Evolutionary conservation across 2,113 vertebrate genomes (phyloP).

Genomic region (Dermatemys mawii): DNA sequence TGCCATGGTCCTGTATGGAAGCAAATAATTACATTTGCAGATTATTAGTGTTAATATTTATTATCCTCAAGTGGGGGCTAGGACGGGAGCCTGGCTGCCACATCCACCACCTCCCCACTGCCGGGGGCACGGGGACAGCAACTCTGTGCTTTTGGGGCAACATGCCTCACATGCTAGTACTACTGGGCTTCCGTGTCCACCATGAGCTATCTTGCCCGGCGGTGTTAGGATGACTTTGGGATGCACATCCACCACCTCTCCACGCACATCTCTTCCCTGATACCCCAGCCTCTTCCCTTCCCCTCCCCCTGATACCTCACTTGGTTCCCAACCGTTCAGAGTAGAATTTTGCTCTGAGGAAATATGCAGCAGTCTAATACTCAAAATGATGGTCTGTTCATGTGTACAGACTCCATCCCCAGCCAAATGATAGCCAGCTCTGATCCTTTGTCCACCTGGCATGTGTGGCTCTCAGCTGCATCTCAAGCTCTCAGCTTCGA

Average conservation of each 20-base stretch:
- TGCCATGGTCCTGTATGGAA: neutral
- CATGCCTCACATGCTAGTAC: neutral
- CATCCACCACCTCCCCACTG: neutral
- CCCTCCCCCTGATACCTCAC: neutral
- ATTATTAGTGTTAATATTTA: neutral
- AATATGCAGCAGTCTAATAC: neutral
- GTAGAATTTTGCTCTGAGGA: neutral
- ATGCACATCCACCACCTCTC: neutral
- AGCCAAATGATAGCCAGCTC: neutral
- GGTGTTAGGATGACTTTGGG: neutral
- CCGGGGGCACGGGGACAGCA: neutral
- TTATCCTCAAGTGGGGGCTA: neutral
- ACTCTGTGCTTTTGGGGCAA: too few relatives aligned
- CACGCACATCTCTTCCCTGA: neutral
- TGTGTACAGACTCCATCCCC: neutral
- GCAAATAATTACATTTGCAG: neutral
- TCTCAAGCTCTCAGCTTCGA: too few relatives aligned
- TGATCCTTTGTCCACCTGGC: neutral
- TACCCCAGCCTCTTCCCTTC: neutral
- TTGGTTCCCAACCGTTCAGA: neutral
- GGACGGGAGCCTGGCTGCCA: neutral
- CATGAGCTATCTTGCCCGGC: neutral
- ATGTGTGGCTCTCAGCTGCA: too few relatives aligned
- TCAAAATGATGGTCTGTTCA: neutral
- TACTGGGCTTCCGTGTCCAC: neutral